Conservation (phyloP, 2,797 vertebrate species). For the Sciurus vulgaris region DNA sequence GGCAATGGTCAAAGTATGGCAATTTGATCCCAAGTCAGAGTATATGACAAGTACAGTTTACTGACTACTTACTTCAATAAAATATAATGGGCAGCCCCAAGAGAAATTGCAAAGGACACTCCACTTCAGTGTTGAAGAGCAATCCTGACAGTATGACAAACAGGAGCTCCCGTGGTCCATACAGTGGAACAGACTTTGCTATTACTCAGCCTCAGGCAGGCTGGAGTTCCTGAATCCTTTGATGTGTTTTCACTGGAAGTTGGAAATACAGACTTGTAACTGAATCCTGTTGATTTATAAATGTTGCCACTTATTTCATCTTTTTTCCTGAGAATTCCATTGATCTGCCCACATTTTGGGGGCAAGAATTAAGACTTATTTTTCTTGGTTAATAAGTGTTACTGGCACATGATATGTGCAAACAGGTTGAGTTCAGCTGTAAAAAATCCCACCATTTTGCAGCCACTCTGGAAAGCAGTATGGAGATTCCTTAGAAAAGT, state of each 20-base stretch:
- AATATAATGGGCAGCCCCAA: neutral
- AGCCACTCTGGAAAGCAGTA: no score
- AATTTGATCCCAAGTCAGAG: neutral
- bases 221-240: neutral
- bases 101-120: neutral
- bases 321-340: neutral
- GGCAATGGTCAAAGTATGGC: neutral
- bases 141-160: neutral
- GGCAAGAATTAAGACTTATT: neutral
- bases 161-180: no score
- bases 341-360: neutral
- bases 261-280: neutral
- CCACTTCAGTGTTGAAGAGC: neutral
- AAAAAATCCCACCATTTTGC: neutral
- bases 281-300: slow-evolving; percentile 7
- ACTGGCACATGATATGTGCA: neutral
- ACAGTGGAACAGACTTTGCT: neutral
- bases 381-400: neutral
- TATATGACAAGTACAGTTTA: neutral
- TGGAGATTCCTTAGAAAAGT: no score
- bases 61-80: neutral
- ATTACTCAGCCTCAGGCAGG: neutral
- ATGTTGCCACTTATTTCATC: neutral
- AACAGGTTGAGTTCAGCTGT: neutral
- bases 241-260: neutral